Evolutionary conservation across 2,888 invertebrate genomes (phyloP).

Genomic region (Escarpia spicata): DNA sequence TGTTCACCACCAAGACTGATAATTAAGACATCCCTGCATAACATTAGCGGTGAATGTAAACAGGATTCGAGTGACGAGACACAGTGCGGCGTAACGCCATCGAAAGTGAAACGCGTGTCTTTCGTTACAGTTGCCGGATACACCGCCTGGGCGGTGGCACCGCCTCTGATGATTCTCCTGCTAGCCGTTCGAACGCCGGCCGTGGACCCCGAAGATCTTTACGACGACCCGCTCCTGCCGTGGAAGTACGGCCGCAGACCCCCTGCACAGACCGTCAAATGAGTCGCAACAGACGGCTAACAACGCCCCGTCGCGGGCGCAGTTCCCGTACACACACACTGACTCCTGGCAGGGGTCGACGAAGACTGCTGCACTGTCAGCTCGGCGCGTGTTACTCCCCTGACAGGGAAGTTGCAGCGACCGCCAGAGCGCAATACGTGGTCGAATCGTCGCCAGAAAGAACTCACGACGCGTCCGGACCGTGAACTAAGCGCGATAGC

Average conservation of each 20-base stretch:
- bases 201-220: not conserved
- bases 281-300: not conserved
- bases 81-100: not conserved
- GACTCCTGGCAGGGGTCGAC: too few relatives aligned
- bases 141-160: not conserved
- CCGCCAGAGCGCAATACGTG: not conserved
- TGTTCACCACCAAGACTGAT: too few relatives aligned
- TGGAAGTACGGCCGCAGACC: not conserved
- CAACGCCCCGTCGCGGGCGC: not conserved
- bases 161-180: not conserved
- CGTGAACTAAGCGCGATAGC: not conserved
- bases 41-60: not conserved
- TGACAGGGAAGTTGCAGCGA: not conserved
- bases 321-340: too few relatives aligned
- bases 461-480: not conserved
- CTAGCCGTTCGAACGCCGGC: not conserved
- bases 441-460: not conserved
- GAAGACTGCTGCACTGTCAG: too few relatives aligned
- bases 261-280: not conserved
- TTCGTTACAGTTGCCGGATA: not conserved
- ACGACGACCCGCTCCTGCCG: not conserved
- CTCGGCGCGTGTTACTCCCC: too few relatives aligned
- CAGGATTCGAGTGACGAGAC: not conserved
- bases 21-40: not conserved
- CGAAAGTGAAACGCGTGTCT: not conserved